phyloP scores from a whole-genome alignment of 37 sponge, comb jelly and placozoan genomes.

The Geodia barretti region DNA sequence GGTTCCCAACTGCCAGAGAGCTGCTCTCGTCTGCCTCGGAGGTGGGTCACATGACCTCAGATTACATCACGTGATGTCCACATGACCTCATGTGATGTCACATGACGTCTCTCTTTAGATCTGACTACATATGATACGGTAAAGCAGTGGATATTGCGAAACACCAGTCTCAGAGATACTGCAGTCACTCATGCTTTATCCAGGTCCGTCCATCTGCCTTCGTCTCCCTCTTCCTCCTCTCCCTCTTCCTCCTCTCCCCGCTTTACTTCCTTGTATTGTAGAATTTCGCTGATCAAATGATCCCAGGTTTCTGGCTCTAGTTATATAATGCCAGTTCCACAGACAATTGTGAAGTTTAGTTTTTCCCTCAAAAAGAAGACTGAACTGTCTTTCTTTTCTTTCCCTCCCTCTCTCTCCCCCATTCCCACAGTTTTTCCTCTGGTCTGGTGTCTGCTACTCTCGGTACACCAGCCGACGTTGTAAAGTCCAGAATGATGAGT shows the following conservation, averaged over 20 bases:
- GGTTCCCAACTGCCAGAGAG: conserved; percentile 86
- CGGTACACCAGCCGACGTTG: conserved; percentile 85
- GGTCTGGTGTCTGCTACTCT: conserved; percentile 71
- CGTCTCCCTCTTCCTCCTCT: neutral
- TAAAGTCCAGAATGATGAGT: conserved; percentile 93
- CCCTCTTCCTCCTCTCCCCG: conserved; percentile 41
- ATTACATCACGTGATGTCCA: neutral
- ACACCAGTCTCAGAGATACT: conserved; percentile 66
- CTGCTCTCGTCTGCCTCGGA: conserved; percentile 86
- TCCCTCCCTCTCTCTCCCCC: neutral
- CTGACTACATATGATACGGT: conserved; percentile 82
- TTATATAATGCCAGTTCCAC: conserved; percentile 61
- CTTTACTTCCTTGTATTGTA: conserved; percentile 87
- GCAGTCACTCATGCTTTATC: conserved; percentile 65
- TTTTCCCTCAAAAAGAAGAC: too few relatives aligned
- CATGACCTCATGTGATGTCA: neutral
- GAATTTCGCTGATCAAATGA: conserved; percentile 31
- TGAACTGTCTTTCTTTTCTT: neutral
- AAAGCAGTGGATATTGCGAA: conserved; percentile 64
- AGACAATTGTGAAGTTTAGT: conserved; percentile 21
- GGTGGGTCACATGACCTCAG: conserved; percentile 23
- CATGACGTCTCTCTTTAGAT: conserved; percentile 34
- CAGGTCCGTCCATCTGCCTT: conserved; percentile 52
- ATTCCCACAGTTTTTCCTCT: conserved; percentile 38
- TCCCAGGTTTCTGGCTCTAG: conserved; percentile 48